phyloP scores from a whole-genome alignment of 1,140 invertebrate genomes.

The Battus philenor region DNA sequence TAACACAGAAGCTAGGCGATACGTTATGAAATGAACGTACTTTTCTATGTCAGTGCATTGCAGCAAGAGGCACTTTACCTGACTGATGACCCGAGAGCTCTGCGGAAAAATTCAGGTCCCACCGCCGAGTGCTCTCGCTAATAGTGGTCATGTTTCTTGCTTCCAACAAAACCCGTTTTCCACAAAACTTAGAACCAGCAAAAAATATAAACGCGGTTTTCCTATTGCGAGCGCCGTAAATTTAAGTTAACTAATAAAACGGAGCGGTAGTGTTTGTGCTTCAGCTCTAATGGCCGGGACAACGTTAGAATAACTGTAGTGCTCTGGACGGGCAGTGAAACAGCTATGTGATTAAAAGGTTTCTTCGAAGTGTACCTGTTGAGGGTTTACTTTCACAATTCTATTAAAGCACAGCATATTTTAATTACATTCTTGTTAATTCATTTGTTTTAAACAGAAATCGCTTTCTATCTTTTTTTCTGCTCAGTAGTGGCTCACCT shows the following conservation, averaged over 20 bases:
- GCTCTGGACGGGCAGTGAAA: conserved; percentile 1
- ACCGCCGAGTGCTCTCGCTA: conserved; percentile 8
- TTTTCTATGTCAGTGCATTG: conserved; percentile 30
- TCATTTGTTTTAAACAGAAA: no score
- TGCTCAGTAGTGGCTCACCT: no score
- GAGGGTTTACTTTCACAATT: no score
- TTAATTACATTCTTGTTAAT: no score
- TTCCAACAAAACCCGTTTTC: conserved; percentile 4
- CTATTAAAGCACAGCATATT: no score
- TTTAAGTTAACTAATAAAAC: conserved; percentile 17
- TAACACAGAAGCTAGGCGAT: no score
- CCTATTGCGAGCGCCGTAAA: conserved; percentile 9
- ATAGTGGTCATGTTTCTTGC: conserved; percentile 18
- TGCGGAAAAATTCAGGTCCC: conserved; percentile 15
- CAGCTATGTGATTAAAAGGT: conserved; percentile 3
- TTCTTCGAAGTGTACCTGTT: no score
- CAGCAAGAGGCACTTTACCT: conserved; percentile 28
- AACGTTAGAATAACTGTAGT: conserved; percentile 10
- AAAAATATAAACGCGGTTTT: conserved; percentile 11
- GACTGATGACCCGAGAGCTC: conserved; percentile 32
- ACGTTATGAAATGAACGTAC: conserved; percentile 36
- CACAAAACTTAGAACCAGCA: conserved; percentile 5
- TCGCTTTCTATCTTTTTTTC: no score
- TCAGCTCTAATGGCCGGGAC: conserved; percentile 10
- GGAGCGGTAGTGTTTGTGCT: conserved; percentile 6